Conservation (phyloP, 2,113 vertebrate genomes). For the Gobiocypris rarus region DNA sequence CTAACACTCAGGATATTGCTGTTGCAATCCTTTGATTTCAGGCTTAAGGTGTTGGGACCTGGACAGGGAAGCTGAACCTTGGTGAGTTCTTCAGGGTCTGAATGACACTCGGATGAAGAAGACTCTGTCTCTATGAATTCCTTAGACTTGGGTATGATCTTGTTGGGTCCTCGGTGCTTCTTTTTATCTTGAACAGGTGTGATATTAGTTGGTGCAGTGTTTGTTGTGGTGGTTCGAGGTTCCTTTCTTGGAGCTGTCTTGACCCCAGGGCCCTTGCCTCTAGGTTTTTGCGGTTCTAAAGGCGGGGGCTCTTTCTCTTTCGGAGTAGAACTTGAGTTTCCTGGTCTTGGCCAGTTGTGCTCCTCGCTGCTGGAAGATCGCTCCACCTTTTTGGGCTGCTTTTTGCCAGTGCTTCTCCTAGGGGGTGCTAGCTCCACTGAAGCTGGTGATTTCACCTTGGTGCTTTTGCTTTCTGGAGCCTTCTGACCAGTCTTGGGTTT, state of each 20-base stretch:
- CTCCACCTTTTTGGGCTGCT: slow-evolving; percentile 84
- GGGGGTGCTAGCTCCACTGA: slow-evolving; percentile 80
- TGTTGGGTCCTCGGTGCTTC: slow-evolving; percentile 90
- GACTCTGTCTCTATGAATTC: slow-evolving; percentile 97
- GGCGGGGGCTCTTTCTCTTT: slow-evolving; percentile 89
- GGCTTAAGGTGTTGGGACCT: slow-evolving; percentile 65
- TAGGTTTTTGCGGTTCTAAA: slow-evolving; percentile 83
- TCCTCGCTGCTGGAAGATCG: slow-evolving; percentile 85
- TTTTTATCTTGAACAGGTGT: slow-evolving; percentile 82
- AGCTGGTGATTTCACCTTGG: slow-evolving; percentile 88
- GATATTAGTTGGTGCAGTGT: slow-evolving; percentile 68
- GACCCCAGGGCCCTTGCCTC: slow-evolving; percentile 82
- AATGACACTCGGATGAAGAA: slow-evolving; percentile 92
- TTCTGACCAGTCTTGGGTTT: slow-evolving; percentile 88
- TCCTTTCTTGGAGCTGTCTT: slow-evolving; percentile 94
- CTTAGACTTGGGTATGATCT: slow-evolving; percentile 90
- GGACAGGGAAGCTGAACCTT: slow-evolving; percentile 75
- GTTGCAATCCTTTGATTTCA: slow-evolving; percentile 65
- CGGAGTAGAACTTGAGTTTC: slow-evolving; percentile 82
- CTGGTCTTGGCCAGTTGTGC: slow-evolving; percentile 85
- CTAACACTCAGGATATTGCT: slow-evolving; percentile 79
- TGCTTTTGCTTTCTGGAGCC: slow-evolving; percentile 83
- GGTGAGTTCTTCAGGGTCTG: slow-evolving; percentile 88
- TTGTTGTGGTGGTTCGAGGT: slow-evolving; percentile 78
- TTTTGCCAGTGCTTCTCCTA: slow-evolving; percentile 73